Base-by-base conservation (phyloP, 2,113 vertebrate species). In the Daphoenositta chrysoptera region DNA sequence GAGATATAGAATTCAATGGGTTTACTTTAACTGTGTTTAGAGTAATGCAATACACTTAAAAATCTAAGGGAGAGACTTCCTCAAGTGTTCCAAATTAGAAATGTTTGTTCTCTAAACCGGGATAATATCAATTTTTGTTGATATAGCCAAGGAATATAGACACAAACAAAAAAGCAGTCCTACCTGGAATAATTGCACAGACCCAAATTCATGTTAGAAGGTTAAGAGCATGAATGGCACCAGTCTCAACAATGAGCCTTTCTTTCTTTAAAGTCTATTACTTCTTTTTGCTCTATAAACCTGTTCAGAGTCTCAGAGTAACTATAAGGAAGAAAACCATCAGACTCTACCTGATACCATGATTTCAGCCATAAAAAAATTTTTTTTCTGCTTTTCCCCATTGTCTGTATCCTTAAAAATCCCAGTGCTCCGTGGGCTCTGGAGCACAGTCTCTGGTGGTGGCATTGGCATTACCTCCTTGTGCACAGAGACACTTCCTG, bases 311-410 rank as follows among this genome's bases (percentile, higher is more conserved):
- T 28, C 22, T 71, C 53, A 68, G 44, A 56, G 33, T 45, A 83
- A 77, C 47, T 7, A 33, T 9, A 93, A 53, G 14, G 28, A 53
- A 81, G 27, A 35, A 14, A 92, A 42, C 9, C 23, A 75, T 39
- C 31, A 24, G 24, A 76, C 78, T 95, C 26, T 98, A 99, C 99
- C 99, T 98, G 98, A 98, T 63, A 99, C 96, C 98, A 98, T 98
- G 86, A 98, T 98, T 92, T 99, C 98, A 14, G 98, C 98, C 86
- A 96, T 97, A 35, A 98, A 87, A 27, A 23, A 87, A 14, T 10
- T 30, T 3, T 14, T 77, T 27, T 97, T 47, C 37, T 78, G 26
- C 23, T 92, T 95, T 50, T 81, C 66, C n/a, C 30, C 39, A 6
- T 7, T 54, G 5, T 56, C 51, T 3, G 0, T n/a, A 42, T 93